phyloP scores from a whole-genome alignment of 2,797 vertebrate species.

The Labeo calbasu region DNA sequence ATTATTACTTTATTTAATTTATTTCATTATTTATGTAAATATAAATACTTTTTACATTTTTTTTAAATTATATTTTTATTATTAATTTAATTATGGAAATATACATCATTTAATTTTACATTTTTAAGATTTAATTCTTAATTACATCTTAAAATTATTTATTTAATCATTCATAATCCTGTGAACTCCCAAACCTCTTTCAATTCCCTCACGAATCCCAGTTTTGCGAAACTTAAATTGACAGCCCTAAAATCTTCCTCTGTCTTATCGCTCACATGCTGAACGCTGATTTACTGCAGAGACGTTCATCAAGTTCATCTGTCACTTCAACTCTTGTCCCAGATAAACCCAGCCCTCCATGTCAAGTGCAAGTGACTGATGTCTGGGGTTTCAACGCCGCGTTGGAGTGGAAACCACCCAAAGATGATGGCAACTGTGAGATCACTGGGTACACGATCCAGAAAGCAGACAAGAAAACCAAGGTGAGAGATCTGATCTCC shows the following conservation, averaged over 20 bases:
- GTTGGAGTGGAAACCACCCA: slow-evolving; percentile 86
- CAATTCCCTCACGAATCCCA: background rate
- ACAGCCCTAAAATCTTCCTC: background rate
- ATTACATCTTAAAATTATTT: too few species aligned
- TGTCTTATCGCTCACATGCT: background rate
- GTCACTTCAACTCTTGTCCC: slow-evolving; percentile 26
- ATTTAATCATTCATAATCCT: background rate
- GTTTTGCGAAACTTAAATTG: background rate
- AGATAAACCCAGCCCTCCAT: slow-evolving; percentile 87
- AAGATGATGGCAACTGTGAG: slow-evolving; percentile 87
- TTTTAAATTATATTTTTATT: background rate
- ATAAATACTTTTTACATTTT: background rate
- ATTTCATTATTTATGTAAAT: background rate
- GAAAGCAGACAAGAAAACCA: slow-evolving; percentile 93
- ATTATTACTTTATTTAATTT: too few species aligned
- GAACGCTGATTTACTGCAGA: background rate
- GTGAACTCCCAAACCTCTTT: background rate
- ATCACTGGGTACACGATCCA: slow-evolving; percentile 87
- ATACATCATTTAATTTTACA: background rate
- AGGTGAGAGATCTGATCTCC: slow-evolving; percentile 70
- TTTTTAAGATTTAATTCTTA: background rate
- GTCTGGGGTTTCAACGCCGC: slow-evolving; percentile 91
- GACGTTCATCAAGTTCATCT: background rate
- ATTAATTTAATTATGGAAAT: background rate
- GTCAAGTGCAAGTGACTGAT: slow-evolving; percentile 80